These are phyloP conservation scores for Tinea trinotella DNA, from an alignment of 2,888 invertebrate genomes.

Conservation along the genomic window DNA sequence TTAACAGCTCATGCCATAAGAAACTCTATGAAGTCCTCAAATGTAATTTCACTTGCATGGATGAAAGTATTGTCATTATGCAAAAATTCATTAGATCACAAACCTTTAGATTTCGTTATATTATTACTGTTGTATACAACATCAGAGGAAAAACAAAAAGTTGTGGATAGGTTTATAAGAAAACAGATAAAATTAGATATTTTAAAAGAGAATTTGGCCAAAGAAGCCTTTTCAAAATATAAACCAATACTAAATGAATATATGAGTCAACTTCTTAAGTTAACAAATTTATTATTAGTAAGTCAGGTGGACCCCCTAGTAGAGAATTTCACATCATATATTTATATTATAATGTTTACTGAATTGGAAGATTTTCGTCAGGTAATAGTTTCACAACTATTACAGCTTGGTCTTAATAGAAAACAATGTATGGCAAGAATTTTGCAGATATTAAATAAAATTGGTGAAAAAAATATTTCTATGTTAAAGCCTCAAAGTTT, in stretches of 20 bases:
- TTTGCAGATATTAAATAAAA: constrained; percentile 49
- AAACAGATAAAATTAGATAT: constrained; percentile 75
- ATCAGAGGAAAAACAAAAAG: constrained; percentile 71
- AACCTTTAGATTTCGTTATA: constrained; percentile 78
- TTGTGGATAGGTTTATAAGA: constrained; percentile 74
- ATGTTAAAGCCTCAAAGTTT: constrained; percentile 72
- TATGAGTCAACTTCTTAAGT: constrained; percentile 66
- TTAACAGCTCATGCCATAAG: constrained; percentile 72
- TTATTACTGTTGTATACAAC: constrained; percentile 76
- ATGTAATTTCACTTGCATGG: constrained; percentile 70
- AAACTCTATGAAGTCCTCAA: constrained; percentile 69
- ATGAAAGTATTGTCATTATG: constrained; percentile 68
- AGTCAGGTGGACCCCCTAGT: constrained; percentile 59
- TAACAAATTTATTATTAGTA: constrained; percentile 71
- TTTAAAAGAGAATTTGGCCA: constrained; percentile 71
- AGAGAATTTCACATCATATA: constrained; percentile 71
- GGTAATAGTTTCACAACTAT: constrained; percentile 51
- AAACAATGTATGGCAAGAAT: constrained; percentile 51
- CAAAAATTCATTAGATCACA: constrained; percentile 64
- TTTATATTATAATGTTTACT: constrained; percentile 68
- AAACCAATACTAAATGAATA: constrained; percentile 68
- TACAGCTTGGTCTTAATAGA: constrained; percentile 49
- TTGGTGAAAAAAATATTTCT: constrained; percentile 49
- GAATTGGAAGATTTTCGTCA: constrained; percentile 50
- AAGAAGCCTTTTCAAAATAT: constrained; percentile 69